These are phyloP conservation scores for Heliconius melpomene DNA, from an alignment of 1,140 invertebrate genomes.

Conservation along the genomic window DNA sequence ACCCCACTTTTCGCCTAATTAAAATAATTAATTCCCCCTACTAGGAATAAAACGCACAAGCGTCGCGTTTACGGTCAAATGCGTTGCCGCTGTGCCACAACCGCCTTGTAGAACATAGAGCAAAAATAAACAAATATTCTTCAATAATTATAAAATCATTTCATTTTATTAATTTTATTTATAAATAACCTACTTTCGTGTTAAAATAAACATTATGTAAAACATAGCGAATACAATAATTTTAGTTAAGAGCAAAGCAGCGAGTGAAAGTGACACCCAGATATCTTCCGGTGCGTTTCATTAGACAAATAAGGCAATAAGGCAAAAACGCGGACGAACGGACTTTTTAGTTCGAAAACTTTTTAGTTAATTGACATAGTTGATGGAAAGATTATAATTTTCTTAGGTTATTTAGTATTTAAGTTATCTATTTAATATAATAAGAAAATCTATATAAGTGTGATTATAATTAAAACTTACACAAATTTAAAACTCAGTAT, in stretches of 20 bases:
- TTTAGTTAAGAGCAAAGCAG: slow-evolving; percentile 14
- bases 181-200: neutral
- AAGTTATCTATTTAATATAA: neutral
- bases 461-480: too few species aligned
- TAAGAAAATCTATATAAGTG: too few species aligned
- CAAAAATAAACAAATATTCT: too few species aligned
- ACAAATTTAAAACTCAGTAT: too few species aligned
- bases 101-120: too few species aligned
- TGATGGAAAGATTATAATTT: neutral
- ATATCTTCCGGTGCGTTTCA: slow-evolving; percentile 23
- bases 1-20: too few species aligned
- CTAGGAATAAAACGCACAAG: too few species aligned
- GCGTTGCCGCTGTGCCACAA: too few species aligned
- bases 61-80: too few species aligned
- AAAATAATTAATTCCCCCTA: too few species aligned
- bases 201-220: slow-evolving; percentile 12
- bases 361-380: slow-evolving; percentile 10
- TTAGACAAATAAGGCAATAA: slow-evolving; percentile 26
- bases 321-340: neutral
- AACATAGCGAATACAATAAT: neutral
- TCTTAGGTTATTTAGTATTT: neutral
- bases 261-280: slow-evolving; percentile 18
- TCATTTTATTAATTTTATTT: neutral
- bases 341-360: neutral
- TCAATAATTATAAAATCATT: too few species aligned